These are phyloP conservation scores for Solenopsis fugax DNA, from an alignment of 1,140 invertebrate species.

Conservation along the genomic window DNA sequence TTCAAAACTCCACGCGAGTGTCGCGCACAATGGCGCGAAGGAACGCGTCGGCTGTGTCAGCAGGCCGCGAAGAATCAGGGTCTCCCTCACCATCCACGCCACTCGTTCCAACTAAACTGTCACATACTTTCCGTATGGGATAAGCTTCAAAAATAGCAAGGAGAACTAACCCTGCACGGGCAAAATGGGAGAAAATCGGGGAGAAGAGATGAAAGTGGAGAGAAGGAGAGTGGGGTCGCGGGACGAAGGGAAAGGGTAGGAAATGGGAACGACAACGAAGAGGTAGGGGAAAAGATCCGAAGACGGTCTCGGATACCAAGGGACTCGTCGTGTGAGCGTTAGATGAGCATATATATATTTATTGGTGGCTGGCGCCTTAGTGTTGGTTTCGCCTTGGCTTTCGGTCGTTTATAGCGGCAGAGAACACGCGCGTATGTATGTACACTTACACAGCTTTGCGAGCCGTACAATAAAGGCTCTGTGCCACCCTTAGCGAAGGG, in stretches of 20 bases:
- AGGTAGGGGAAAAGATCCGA: constrained; percentile 22
- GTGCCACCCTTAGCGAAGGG: constrained; percentile 56
- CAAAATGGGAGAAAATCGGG: constrained; percentile 40
- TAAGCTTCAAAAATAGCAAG: constrained; percentile 75
- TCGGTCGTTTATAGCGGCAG: constrained; percentile 25
- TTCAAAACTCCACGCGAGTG: constrained; percentile 73
- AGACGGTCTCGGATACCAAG: constrained; percentile 36
- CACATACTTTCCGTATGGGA: constrained; percentile 71
- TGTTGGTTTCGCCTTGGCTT: constrained; percentile 27
- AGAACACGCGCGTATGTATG: neutral
- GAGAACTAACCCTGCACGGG: constrained; percentile 66
- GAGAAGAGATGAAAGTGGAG: constrained; percentile 49
- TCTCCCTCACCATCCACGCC: neutral
- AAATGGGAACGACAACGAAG: constrained; percentile 55
- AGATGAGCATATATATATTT: constrained; percentile 31
- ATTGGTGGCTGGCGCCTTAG: constrained; percentile 5
- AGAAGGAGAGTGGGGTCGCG: neutral
- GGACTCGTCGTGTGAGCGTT: constrained; percentile 15
- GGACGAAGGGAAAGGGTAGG: neutral
- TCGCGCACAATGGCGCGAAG: constrained; percentile 70
- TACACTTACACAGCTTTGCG: constrained; percentile 25
- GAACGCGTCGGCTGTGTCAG: constrained; percentile 69
- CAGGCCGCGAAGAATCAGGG: constrained; percentile 44
- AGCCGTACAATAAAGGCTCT: constrained; percentile 13
- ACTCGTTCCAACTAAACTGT: constrained; percentile 68